Percentiles rank a stretch among this genome's conserved stretches.
These are phyloP conservation scores for Tiliqua scincoides DNA, from an alignment of 2,113 vertebrate species.

Conservation along the genomic window DNA sequence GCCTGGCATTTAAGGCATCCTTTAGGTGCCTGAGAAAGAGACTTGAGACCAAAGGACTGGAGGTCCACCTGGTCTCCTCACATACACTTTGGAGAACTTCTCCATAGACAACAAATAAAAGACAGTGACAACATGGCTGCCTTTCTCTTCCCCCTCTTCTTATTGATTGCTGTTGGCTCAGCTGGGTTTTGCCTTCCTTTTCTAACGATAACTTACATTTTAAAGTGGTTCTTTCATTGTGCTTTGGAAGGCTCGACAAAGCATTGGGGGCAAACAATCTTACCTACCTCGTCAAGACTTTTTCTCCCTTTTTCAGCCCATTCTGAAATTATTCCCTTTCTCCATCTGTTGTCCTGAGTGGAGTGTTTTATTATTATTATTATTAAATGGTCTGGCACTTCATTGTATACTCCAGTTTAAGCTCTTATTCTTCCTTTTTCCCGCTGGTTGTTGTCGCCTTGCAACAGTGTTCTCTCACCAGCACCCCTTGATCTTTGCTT, in stretches of 20 bases:
- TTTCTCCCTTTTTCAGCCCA: background rate
- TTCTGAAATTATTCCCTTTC: background rate
- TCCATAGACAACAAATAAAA: background rate
- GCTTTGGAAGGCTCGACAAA: conserved; percentile 2
- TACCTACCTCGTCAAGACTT: background rate
- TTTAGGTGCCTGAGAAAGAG: background rate
- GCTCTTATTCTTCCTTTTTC: conserved; percentile 9
- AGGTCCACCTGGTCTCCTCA: background rate
- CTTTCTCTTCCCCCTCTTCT: background rate
- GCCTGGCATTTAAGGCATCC: conserved; percentile 17
- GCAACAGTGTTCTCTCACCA: conserved; percentile 18
- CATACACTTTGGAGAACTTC: background rate
- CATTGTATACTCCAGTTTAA: background rate
- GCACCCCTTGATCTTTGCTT: conserved; percentile 39
- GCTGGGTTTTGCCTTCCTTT: background rate
- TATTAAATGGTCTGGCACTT: background rate
- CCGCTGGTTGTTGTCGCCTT: conserved; percentile 9
- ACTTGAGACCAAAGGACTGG: background rate
- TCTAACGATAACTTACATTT: background rate
- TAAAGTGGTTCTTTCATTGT: background rate
- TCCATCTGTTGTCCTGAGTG: background rate
- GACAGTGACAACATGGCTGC: conserved; percentile 9
- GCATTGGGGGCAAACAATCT: background rate
- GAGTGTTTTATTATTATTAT: conserved; percentile 2
- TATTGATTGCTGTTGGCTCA: background rate